Base-by-base conservation (phyloP, 64 coral and sea anemone genomes). In the Stylophora pistillata region DNA sequence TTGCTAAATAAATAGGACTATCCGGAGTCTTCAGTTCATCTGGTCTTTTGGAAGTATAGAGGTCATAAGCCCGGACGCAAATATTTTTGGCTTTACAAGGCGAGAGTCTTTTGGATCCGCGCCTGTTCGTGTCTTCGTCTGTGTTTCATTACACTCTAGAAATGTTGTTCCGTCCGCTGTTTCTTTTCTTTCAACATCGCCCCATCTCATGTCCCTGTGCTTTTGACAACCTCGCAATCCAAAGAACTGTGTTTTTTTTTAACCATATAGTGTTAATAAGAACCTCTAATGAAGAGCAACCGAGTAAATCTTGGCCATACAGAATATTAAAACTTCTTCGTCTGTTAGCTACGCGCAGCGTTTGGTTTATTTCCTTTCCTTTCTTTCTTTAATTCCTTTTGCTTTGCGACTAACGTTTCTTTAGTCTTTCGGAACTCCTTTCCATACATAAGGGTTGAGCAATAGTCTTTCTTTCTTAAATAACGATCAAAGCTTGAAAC, bases 261-360 rank as follows among this genome's bases (percentile, higher is more conserved):
- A 88, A 29, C 86, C 86, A 88, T 73, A 88, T 47, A 27, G 86
- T 88, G 86, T 88, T 88, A 20, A 75, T 88, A 28, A 88, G 15
- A 28, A 77, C n/a, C n/a, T n/a, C n/a, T n/a, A n/a, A n/a, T n/a
- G n/a, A n/a, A n/a, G n/a, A n/a, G n/a, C n/a, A n/a, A 32, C 74
- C 74, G 26, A 77, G 33, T n/a, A 73, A 27, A 73, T 73, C 30
- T 73, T 32, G 21, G 71, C 71, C 71, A 73, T 73, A 73, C n/a
- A n/a, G n/a, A n/a, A n/a, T n/a, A n/a, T n/a, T n/a, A n/a, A n/a
- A n/a, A n/a, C n/a, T n/a, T n/a, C n/a, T n/a, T n/a, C n/a, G n/a
- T n/a, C n/a, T n/a, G n/a, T n/a, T n/a, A n/a, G n/a, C n/a, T n/a
- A n/a, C n/a, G n/a, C n/a, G n/a, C n/a, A n/a, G n/a, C n/a, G n/a